Conservation (phyloP, 92 coral and sea anemone species). For the Umimayanthus kanabou region DNA sequence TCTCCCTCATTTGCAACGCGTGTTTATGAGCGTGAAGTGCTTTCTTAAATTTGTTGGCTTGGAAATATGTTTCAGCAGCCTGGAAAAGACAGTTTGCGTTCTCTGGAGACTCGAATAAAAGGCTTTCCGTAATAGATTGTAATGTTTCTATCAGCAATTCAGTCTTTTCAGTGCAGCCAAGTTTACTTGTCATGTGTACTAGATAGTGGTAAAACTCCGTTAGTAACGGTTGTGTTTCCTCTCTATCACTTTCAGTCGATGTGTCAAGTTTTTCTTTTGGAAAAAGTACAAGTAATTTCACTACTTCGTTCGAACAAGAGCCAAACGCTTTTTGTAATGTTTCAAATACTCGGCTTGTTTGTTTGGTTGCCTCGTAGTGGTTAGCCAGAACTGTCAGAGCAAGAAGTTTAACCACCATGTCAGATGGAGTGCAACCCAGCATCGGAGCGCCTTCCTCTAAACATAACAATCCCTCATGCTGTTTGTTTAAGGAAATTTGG, state of each 20-base stretch:
- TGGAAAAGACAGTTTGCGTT: not conserved
- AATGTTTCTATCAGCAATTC: not conserved
- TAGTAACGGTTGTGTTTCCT: conserved; percentile 1
- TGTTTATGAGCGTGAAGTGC: not conserved
- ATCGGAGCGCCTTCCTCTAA: not conserved
- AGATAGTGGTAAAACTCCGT: not conserved
- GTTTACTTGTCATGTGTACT: not conserved
- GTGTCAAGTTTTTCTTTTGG: not conserved
- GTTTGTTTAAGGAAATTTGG: not conserved
- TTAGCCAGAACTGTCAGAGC: not conserved
- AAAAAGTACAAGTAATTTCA: not conserved
- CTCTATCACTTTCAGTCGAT: not conserved
- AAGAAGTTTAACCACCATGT: not conserved
- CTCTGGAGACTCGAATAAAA: not conserved
- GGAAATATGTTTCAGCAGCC: not conserved
- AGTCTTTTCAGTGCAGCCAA: not conserved
- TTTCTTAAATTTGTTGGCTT: not conserved
- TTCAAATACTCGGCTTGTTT: not conserved
- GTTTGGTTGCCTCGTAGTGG: conserved; percentile 11
- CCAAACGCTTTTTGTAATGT: not conserved
- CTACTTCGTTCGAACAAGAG: not conserved
- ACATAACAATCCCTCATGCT: not conserved
- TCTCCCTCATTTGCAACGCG: too few species aligned
- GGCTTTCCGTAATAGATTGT: not conserved
- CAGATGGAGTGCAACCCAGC: not conserved